A percentile compares a stretch with the other conserved stretches of the same genome.
phyloP scores from a whole-genome alignment of 2,113 vertebrate genomes.

The Myiozetetes cayanensis region DNA sequence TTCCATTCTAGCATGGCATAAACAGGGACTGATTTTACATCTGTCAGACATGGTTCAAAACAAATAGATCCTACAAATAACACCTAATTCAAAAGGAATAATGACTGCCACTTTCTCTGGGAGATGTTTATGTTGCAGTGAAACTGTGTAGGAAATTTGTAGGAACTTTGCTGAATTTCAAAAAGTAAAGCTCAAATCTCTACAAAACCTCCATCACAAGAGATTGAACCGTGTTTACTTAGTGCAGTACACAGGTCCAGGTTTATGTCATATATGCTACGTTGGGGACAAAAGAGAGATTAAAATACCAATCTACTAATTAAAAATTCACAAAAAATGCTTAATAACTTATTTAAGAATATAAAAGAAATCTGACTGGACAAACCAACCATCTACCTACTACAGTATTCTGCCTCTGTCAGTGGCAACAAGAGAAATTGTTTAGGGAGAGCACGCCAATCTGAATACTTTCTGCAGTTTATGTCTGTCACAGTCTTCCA shows the following conservation, averaged over 20 bases:
- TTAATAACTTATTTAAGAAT: background rate
- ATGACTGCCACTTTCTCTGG: background rate
- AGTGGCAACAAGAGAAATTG: background rate
- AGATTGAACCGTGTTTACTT: background rate
- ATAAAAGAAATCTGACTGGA: background rate
- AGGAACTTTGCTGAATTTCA: background rate
- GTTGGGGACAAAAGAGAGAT: background rate
- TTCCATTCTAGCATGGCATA: background rate
- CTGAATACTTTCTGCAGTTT: background rate
- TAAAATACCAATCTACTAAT: background rate
- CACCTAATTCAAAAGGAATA: background rate
- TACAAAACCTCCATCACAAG: background rate
- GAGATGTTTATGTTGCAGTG: background rate
- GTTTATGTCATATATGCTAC: background rate
- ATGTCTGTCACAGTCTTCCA: background rate
- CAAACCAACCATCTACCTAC: background rate
- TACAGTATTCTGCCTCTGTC: background rate
- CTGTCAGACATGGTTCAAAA: background rate
- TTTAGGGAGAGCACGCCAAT: background rate
- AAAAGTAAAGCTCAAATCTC: background rate
- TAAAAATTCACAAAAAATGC: background rate
- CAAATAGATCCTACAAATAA: background rate
- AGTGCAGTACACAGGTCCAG: background rate
- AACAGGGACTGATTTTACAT: background rate
- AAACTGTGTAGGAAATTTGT: background rate